A percentile compares a stretch with the other conserved stretches of the same genome.
These are phyloP conservation scores for Megastigmus dorsalis DNA, from an alignment of 2,888 invertebrate genomes.

Conservation along the genomic window DNA sequence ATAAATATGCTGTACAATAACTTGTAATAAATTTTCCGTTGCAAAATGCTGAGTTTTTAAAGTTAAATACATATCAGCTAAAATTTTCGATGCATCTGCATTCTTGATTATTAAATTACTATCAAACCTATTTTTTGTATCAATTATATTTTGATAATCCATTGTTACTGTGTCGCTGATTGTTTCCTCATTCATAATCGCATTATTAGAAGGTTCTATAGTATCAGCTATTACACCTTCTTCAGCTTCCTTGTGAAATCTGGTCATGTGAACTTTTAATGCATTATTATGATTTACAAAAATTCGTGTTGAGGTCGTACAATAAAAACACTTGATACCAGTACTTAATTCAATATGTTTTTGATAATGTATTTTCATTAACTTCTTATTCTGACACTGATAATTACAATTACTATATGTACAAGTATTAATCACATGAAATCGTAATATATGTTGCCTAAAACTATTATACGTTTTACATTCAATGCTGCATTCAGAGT, in stretches of 20 bases:
- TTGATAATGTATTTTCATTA: background rate
- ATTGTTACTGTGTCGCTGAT: no score
- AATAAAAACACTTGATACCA: background rate
- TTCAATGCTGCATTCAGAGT: background rate
- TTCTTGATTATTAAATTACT: background rate
- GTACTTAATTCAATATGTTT: background rate
- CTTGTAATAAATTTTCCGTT: slow-evolving; percentile 17
- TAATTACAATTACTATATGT: background rate
- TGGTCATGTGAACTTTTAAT: slow-evolving; percentile 1
- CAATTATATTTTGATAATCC: no score
- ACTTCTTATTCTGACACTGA: background rate
- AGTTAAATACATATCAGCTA: slow-evolving; percentile 7
- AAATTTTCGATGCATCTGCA: background rate
- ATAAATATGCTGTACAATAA: slow-evolving; percentile 10
- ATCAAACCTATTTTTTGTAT: background rate
- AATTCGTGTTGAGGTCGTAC: background rate
- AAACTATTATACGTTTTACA: slow-evolving; percentile 7
- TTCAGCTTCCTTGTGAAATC: background rate
- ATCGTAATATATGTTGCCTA: background rate
- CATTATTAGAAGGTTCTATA: background rate
- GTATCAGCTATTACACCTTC: background rate
- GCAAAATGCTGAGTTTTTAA: slow-evolving; percentile 12
- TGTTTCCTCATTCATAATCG: no score
- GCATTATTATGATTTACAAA: background rate
- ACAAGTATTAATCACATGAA: background rate